Percentiles rank a stretch among this genome's conserved stretches.
These are phyloP conservation scores for Andrena fulva DNA, from an alignment of 2,888 invertebrate genomes.

Conservation along the genomic window DNA sequence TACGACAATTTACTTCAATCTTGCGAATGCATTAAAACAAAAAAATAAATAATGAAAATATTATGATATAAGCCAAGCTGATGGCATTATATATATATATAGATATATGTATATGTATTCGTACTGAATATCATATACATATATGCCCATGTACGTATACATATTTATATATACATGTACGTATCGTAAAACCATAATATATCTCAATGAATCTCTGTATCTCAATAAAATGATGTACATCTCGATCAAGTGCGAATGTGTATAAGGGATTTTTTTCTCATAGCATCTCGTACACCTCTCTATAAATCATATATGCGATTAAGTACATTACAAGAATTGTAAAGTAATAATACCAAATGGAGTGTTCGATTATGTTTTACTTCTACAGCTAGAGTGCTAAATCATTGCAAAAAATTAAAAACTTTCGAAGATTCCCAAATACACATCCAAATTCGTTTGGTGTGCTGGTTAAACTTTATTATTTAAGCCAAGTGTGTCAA, in stretches of 20 bases:
- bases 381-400: constrained; percentile 12
- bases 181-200: constrained; percentile 64
- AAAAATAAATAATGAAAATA: constrained; percentile 82
- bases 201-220: constrained; percentile 65
- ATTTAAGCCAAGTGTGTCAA: constrained; percentile 79
- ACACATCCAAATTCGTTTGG: constrained; percentile 63
- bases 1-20: constrained; percentile 84
- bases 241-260: constrained; percentile 65
- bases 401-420: constrained; percentile 11
- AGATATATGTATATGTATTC: constrained; percentile 50
- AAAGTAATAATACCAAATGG: constrained; percentile 3
- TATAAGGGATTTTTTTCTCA: constrained; percentile 52
- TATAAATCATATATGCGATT: constrained; percentile 6
- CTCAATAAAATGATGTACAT: constrained; percentile 60
- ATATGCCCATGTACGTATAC: constrained; percentile 60
- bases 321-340: constrained; percentile 3
- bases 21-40: constrained; percentile 84
- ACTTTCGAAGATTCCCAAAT: constrained; percentile 47
- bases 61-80: constrained; percentile 83
- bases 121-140: constrained; percentile 47
- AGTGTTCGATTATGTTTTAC: background rate
- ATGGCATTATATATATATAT: constrained; percentile 77
- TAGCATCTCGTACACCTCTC: constrained; percentile 35
- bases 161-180: constrained; percentile 62
- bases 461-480: constrained; percentile 71